Evolutionary conservation across 2,888 invertebrate genomes (phyloP).

Genomic region (Elysia crispata): DNA sequence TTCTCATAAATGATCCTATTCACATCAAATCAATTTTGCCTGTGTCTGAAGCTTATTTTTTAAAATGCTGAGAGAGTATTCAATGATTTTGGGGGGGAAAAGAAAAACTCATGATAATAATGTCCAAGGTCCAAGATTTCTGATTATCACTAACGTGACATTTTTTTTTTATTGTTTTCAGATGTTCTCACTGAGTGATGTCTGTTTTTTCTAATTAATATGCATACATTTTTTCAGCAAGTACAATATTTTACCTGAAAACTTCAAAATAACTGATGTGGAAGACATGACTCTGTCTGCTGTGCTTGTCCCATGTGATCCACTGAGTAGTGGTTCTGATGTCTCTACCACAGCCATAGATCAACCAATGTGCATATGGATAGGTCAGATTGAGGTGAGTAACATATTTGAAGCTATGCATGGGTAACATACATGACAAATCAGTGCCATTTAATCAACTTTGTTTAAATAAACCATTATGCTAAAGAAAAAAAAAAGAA

Average conservation of each 20-base stretch:
- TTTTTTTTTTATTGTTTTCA: background rate
- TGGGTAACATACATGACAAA: too few species aligned
- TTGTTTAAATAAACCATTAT: too few species aligned
- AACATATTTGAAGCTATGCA: too few species aligned
- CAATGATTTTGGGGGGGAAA: too few species aligned
- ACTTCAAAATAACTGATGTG: background rate
- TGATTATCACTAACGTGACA: too few species aligned
- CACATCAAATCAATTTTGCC: background rate
- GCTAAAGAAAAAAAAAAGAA: too few species aligned
- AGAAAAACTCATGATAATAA: too few species aligned
- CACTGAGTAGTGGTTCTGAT: background rate
- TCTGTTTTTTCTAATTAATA: background rate
- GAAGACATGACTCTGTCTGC: constrained; percentile 13
- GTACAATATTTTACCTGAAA: background rate
- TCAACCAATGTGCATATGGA: constrained; percentile 17
- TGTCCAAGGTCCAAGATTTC: too few species aligned
- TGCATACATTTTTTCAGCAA: background rate
- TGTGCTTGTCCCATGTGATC: constrained; percentile 20
- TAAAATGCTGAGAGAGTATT: too few species aligned
- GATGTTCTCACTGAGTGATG: background rate
- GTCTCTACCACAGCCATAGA: background rate
- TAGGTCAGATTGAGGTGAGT: constrained; percentile 32
- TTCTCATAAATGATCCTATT: background rate
- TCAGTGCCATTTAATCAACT: too few species aligned
- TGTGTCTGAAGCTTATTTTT: too few species aligned